Evolutionary conservation across 2,888 invertebrate species (phyloP), one percentile per base, ranked within the genome.

Genomic region (Lasioglossum villosulum): DNA sequence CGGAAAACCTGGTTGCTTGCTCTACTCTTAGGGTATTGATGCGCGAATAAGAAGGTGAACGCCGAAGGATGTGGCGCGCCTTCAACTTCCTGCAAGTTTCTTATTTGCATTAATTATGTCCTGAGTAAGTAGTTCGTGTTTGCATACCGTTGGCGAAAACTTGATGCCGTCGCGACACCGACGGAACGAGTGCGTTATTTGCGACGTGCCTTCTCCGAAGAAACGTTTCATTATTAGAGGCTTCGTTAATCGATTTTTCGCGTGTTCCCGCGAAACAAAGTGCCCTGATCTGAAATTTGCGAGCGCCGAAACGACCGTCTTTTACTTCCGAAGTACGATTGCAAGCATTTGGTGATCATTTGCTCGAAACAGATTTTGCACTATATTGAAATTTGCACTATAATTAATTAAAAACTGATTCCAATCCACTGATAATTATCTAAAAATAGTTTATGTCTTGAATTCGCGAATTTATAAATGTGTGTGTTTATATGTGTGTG

Each of bases 31-130:
- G 27, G 68, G 30, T 27, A 59, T 56, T 19, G n/a, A 68, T 76
- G 68, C 48, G 19, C 14, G 42, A 34, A 42, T 30, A 27, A 63
- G 39, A 75, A 75, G 19, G 63, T 30, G 39, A 59, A 39, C 39
- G 8, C 27, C 27, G 74, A 75, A 59, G 42, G 39, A 68, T 39
- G 68, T 42, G 63, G 23, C 14, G 48, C 63, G 76, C 63, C 71
- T 14, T 66, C 30, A 52, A 71, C 63, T 76, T 75, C 79, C 70
- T 30, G 56, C 68, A 63, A 83, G 78, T 88, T 89, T 86, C 86
- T 85, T 84, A 88, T 86, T 88, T 86, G 75, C 83, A 86, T 90
- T 90, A 90, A 90, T 90, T 89, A 88, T 77, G 84, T 56, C 68
- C 14, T 8, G 45, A 34, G 83, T 82, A 83, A 34, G 83, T 82